These are phyloP conservation scores for Melospiza georgiana DNA, from an alignment of 2,113 vertebrate species.

Conservation along the genomic window DNA sequence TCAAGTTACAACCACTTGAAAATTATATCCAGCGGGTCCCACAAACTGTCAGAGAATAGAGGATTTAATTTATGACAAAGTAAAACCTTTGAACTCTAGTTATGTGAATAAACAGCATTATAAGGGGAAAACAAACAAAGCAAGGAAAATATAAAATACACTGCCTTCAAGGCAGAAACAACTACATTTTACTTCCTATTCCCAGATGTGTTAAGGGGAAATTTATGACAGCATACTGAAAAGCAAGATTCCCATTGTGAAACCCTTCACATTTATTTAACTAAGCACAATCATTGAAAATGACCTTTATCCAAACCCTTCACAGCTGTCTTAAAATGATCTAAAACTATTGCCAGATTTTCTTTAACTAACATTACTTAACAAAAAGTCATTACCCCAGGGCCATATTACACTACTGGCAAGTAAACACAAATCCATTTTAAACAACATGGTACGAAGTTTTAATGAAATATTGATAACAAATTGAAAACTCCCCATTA, in stretches of 20 bases:
- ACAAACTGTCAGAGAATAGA: constrained; percentile 66
- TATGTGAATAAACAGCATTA: constrained; percentile 75
- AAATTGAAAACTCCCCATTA: constrained; percentile 51
- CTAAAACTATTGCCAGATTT: constrained; percentile 78
- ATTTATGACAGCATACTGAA: constrained; percentile 75
- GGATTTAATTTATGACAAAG: constrained; percentile 72
- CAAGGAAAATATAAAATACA: constrained; percentile 75
- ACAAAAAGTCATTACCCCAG: constrained; percentile 72
- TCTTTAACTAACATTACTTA: constrained; percentile 79
- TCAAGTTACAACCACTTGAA: constrained; percentile 59
- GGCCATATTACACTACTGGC: constrained; percentile 70
- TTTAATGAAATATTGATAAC: constrained; percentile 72
- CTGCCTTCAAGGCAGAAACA: constrained; percentile 76
- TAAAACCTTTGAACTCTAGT: constrained; percentile 68
- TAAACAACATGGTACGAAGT: constrained; percentile 53
- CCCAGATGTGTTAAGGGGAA: constrained; percentile 74
- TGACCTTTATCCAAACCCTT: constrained; percentile 79
- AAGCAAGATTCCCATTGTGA: constrained; percentile 76
- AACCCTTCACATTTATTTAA: constrained; percentile 77
- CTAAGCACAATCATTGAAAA: constrained; percentile 77
- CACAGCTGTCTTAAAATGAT: constrained; percentile 78
- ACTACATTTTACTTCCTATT: constrained; percentile 73
- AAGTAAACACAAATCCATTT: constrained; percentile 72
- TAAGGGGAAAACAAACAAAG: constrained; percentile 75
- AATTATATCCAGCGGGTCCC: constrained; percentile 58